Conservation (phyloP, 2,888 invertebrate species). For the Automeris io region DNA sequence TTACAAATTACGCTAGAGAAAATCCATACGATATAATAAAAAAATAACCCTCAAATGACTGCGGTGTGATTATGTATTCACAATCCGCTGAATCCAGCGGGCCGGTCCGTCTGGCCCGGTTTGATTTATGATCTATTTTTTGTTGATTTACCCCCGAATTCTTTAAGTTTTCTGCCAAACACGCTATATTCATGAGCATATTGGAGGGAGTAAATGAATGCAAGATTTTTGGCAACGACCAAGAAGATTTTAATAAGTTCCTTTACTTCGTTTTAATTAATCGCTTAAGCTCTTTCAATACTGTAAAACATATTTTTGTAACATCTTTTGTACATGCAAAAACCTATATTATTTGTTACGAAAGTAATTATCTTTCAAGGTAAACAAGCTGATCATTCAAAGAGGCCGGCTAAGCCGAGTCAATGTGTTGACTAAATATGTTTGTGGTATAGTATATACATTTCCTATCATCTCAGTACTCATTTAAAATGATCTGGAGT, state of each 20-base stretch:
- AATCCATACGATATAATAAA: conserved; percentile 40
- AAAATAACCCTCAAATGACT: conserved; percentile 56
- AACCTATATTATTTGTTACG: no score
- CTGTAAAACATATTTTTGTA: no score
- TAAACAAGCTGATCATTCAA: no score
- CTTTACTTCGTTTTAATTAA: neutral
- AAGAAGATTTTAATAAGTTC: conserved; percentile 8
- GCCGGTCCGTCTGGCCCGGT: conserved; percentile 54
- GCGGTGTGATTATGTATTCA: conserved; percentile 60
- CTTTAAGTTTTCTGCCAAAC: conserved; percentile 45
- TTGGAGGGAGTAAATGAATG: conserved; percentile 53
- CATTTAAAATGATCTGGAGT: no score
- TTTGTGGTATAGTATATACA: no score
- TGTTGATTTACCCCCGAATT: conserved; percentile 47
- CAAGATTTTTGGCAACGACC: conserved; percentile 26
- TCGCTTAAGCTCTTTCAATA: neutral
- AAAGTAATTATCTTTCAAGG: no score
- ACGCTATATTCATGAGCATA: conserved; percentile 55
- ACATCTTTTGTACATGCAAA: no score
- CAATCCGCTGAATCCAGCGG: conserved; percentile 40
- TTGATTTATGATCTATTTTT: conserved; percentile 69
- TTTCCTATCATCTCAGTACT: no score
- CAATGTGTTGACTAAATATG: no score
- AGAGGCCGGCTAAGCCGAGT: no score
- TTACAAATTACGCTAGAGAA: conserved; percentile 25